Evolutionary conservation across 2,113 vertebrate genomes (phyloP).

Genomic region (Pogona vitticeps): DNA sequence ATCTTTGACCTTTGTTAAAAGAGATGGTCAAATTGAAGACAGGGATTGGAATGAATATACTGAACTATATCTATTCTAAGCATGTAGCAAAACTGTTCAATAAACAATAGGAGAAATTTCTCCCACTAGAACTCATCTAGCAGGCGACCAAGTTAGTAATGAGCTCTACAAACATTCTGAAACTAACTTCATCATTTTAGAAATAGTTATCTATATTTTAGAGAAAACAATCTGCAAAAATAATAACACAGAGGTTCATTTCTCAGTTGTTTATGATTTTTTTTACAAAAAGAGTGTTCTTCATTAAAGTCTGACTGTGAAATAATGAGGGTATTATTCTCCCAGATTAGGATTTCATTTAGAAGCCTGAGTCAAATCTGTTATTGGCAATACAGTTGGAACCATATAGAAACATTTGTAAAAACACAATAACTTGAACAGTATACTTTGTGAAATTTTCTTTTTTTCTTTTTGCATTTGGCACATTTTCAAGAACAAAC

Average conservation of each 20-base stretch:
- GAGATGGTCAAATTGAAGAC: not conserved
- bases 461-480: no score
- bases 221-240: not conserved
- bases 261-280: constrained; percentile 14
- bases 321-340: not conserved
- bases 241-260: not conserved
- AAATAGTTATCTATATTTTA: not conserved
- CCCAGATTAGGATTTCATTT: not conserved
- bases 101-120: not conserved
- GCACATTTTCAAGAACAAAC: no score
- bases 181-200: not conserved
- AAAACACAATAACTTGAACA: not conserved
- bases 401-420: not conserved
- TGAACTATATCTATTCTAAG: not conserved
- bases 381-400: not conserved
- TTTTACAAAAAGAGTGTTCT: not conserved
- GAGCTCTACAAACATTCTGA: not conserved
- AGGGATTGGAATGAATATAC: not conserved
- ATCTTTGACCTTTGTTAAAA: not conserved
- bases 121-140: not conserved
- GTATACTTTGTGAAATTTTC: no score
- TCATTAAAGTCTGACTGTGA: constrained; percentile 12
- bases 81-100: not conserved
- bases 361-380: not conserved
- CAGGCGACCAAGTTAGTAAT: not conserved